These are phyloP conservation scores for Calephelis nemesis DNA, from an alignment of 1,140 invertebrate genomes.

Conservation along the genomic window DNA sequence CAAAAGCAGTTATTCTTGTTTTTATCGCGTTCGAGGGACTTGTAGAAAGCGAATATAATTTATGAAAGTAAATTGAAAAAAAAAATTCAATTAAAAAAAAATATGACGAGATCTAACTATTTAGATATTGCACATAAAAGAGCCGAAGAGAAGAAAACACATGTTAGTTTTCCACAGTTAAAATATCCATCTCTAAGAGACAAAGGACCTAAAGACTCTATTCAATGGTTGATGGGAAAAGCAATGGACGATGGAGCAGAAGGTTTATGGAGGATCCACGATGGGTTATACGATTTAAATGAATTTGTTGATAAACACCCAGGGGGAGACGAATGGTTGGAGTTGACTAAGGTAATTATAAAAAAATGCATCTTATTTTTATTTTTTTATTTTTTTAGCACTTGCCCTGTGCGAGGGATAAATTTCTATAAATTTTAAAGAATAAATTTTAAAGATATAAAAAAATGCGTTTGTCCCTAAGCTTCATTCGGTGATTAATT, in stretches of 20 bases:
- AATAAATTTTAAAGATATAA: no score
- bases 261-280: conserved; percentile 87
- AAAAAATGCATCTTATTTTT: no score
- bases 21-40: no score
- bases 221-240: conserved; percentile 83
- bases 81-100: conserved; percentile 28
- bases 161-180: conserved; percentile 66
- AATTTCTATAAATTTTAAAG: no score
- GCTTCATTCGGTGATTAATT: no score
- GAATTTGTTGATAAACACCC: conserved; percentile 85
- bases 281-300: conserved; percentile 87
- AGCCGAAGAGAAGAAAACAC: conserved; percentile 49
- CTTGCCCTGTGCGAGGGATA: no score
- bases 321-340: conserved; percentile 87
- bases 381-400: no score
- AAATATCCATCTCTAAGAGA: conserved; percentile 76
- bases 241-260: conserved; percentile 85
- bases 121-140: conserved; percentile 40
- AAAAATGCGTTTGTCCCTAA: no score
- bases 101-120: conserved; percentile 41
- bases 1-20: no score
- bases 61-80: no score
- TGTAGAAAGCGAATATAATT: no score
- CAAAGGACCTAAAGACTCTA: conserved; percentile 53
- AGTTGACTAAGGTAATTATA: conserved; percentile 80